Percentiles rank a stretch among this genome's conserved stretches.
These are phyloP conservation scores for Pseudanteris insignis DNA, from an alignment of 2,888 invertebrate species.

Conservation along the genomic window DNA sequence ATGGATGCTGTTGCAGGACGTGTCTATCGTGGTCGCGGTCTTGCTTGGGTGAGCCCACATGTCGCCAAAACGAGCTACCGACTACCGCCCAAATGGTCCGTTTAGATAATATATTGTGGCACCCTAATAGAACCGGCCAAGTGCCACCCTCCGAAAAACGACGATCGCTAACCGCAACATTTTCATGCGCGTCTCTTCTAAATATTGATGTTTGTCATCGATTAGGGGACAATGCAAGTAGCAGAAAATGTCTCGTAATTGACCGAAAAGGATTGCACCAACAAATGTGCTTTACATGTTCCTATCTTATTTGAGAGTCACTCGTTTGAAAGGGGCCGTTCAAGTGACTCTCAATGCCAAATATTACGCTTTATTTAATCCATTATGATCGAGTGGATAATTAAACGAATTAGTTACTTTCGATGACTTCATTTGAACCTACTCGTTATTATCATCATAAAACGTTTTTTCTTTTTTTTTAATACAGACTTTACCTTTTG, in stretches of 20 bases:
- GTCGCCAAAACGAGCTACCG: conserved; percentile 52
- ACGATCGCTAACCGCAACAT: conserved; percentile 50
- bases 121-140: conserved; percentile 59
- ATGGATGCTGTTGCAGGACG: conserved; percentile 47
- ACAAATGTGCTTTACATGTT: conserved; percentile 33
- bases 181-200: conserved; percentile 40
- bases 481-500: too few relatives aligned
- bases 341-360: background rate
- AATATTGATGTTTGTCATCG: conserved; percentile 46
- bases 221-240: conserved; percentile 42
- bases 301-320: conserved; percentile 35
- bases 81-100: conserved; percentile 62
- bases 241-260: conserved; percentile 45
- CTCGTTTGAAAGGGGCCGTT: background rate
- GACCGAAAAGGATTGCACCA: conserved; percentile 33
- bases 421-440: too few relatives aligned
- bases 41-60: conserved; percentile 65
- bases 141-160: conserved; percentile 57
- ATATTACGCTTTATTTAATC: too few relatives aligned
- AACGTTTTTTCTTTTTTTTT: too few relatives aligned
- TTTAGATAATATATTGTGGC: conserved; percentile 51
- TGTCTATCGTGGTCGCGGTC: conserved; percentile 57
- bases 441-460: too few relatives aligned
- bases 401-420: too few relatives aligned
- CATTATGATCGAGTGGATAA: background rate